phyloP scores from a whole-genome alignment of 1,140 invertebrate species.

The Callitettix versicolor region DNA sequence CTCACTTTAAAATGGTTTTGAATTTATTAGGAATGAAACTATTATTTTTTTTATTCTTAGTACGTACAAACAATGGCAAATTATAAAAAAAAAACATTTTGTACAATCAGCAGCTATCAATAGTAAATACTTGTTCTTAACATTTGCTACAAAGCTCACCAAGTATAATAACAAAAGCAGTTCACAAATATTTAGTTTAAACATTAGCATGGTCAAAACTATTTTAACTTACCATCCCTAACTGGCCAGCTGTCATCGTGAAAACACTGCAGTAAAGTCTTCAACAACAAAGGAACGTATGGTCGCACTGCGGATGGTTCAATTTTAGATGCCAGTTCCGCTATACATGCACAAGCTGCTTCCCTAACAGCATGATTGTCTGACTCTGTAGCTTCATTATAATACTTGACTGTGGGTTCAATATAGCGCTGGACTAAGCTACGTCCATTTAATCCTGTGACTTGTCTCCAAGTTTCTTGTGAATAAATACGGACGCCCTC shows the following conservation, averaged over 20 bases:
- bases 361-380: conserved; percentile 48
- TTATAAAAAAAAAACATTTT: too few species aligned
- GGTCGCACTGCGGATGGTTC: conserved; percentile 33
- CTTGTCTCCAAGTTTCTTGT: conserved; percentile 44
- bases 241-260: conserved; percentile 49
- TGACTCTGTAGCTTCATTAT: conserved; percentile 38
- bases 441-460: conserved; percentile 37
- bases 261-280: conserved; percentile 40
- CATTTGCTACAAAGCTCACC: too few species aligned
- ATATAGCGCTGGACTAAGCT: conserved; percentile 42
- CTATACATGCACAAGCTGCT: conserved; percentile 47
- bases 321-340: conserved; percentile 43
- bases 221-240: conserved; percentile 38
- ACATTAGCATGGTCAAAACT: too few species aligned
- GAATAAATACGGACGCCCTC: conserved; percentile 46
- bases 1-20: too few species aligned
- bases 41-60: too few species aligned
- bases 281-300: conserved; percentile 34
- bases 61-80: too few species aligned
- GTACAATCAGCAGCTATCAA: too few species aligned
- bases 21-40: too few species aligned
- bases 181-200: too few species aligned
- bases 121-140: too few species aligned
- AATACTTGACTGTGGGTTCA: conserved; percentile 37
- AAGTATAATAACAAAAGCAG: too few species aligned